A percentile compares a stretch with the other conserved stretches of the same genome.
These are phyloP conservation scores for Drosophila arizonae DNA, from an alignment of 1,140 invertebrate genomes.

Conservation along the genomic window DNA sequence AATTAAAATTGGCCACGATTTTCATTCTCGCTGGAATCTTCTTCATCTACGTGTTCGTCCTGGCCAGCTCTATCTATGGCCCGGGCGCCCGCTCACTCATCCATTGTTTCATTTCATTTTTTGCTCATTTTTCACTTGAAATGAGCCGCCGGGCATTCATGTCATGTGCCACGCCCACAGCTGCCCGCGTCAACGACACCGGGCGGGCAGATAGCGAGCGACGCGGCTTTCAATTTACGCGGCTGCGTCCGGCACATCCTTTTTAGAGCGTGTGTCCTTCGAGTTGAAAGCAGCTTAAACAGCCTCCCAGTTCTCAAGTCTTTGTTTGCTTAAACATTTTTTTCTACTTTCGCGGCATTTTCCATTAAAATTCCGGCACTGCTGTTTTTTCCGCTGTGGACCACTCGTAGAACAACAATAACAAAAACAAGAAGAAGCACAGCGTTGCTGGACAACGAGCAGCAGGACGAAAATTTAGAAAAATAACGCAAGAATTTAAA, in stretches of 20 bases:
- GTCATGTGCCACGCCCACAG: conserved; percentile 56
- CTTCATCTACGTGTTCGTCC: conserved; percentile 41
- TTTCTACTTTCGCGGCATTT: conserved; percentile 72
- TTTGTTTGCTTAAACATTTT: conserved; percentile 74
- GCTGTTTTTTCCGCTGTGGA: conserved; percentile 32
- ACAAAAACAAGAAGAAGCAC: conserved; percentile 14
- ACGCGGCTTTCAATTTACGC: conserved; percentile 72
- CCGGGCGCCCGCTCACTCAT: conserved; percentile 14
- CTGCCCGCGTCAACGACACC: conserved; percentile 25
- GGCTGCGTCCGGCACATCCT: conserved; percentile 69
- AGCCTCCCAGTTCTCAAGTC: conserved; percentile 61
- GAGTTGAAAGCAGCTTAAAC: conserved; percentile 75
- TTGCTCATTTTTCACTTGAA: conserved; percentile 81
- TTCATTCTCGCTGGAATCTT: conserved; percentile 51
- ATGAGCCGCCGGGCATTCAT: conserved; percentile 76
- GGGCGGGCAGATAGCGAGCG: conserved; percentile 37
- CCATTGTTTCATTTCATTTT: conserved; percentile 81
- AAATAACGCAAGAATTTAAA: conserved; percentile 79
- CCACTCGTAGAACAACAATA: conserved; percentile 31
- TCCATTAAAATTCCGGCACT: conserved; percentile 81
- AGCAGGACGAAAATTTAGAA: conserved; percentile 72
- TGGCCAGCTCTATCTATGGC: conserved; percentile 5
- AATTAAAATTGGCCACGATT: conserved; percentile 82
- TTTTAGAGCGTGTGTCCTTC: conserved; percentile 67
- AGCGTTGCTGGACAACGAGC: conserved; percentile 16